Evolutionary conservation across 2,797 vertebrate genomes (phyloP), one percentile per base, ranked within the genome.

Genomic region (Psittacula echo): DNA sequence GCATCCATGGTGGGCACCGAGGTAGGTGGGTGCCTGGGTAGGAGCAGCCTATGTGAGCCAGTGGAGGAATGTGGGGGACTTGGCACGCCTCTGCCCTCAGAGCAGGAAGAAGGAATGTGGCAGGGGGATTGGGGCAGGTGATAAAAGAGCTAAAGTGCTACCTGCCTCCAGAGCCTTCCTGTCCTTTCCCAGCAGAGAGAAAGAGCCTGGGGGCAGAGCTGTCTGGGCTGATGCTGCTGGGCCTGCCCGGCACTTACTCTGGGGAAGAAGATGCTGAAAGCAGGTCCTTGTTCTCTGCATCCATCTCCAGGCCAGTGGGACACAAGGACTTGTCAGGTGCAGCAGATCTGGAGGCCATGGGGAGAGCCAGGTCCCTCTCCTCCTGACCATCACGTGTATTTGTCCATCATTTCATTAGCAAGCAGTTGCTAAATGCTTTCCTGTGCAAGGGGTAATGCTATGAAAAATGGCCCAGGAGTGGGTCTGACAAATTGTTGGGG

Each of bases 401-500:
- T 13, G 81, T 27, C 53, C 65, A 66, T 74, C n/a, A 10, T 5
- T 70, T 65, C 64, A 41, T 95, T 92, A 94, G 65, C 2, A 0
- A 82, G 39, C 30, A n/a, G 68, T 11, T 1, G 8, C 37, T 76
- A 78, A 96, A 70, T 18, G 41, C 51, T 41, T 72, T 50, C 79
- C 30, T 24, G 72, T 8, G 19, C 0, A 0, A 71, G 23, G 30
- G 26, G 39, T 14, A 67, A 45, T 1, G 1, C 4, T 11, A 66
- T 96, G 94, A 90, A 81, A 92, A 94, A 93, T 37, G 44, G 65
- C 45, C 53, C 78, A 4, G 45, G 67, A 93, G 32, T 2, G 23
- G 8, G 12, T 56, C 47, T 94, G 96, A 97, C 97, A 95, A 93
- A 96, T 88, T 91, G 86, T 65, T 50, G 65, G 79, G 86, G 95